Evolutionary conservation across 2,888 invertebrate genomes (phyloP).

Genomic region (Antitype chi): DNA sequence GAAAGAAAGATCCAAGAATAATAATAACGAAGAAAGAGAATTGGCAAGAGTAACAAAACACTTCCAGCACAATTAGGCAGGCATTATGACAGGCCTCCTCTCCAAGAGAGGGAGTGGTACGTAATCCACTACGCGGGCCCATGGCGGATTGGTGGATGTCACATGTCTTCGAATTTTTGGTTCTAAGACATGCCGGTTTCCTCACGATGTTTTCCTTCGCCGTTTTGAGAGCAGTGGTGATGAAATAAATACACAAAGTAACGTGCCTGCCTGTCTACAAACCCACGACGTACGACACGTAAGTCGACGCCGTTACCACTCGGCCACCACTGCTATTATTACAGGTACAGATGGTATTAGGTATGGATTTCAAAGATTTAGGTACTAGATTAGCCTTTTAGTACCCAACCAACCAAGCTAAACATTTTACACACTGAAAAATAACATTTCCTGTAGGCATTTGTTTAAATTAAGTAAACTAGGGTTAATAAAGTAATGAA

Average conservation of each 20-base stretch:
- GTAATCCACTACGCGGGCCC: background rate
- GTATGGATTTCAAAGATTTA: background rate
- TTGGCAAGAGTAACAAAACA: background rate
- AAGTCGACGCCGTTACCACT: no score
- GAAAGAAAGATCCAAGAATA: background rate
- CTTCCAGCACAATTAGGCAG: background rate
- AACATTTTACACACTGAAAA: background rate
- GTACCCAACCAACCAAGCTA: background rate
- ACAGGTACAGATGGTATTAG: background rate
- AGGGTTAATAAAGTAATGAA: background rate
- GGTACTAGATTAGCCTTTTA: background rate
- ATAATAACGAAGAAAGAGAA: background rate
- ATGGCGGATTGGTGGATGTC: background rate
- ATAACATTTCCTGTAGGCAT: background rate
- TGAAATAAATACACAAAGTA: background rate
- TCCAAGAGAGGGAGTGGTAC: background rate
- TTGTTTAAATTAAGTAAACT: slow-evolving; percentile 1
- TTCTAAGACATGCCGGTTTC: background rate
- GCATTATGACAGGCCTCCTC: background rate
- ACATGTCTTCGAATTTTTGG: background rate
- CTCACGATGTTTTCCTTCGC: background rate
- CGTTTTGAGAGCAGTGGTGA: background rate
- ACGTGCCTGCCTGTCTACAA: background rate
- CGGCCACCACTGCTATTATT: background rate
- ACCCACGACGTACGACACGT: no score